These are phyloP conservation scores for Eucera pruinosa DNA, from an alignment of 2,888 invertebrate species.

Conservation along the genomic window DNA sequence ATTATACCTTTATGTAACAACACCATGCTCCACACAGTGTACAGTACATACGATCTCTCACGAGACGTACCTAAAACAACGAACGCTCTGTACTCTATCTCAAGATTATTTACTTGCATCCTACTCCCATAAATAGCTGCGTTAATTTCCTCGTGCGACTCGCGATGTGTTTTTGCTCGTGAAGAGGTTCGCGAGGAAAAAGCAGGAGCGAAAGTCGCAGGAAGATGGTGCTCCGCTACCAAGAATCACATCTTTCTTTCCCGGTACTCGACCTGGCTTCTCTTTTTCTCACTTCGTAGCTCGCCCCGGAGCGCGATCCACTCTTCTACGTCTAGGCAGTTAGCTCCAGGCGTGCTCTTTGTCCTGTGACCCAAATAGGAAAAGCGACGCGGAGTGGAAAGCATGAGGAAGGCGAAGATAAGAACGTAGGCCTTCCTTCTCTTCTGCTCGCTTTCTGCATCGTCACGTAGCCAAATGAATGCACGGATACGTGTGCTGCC, in stretches of 20 bases:
- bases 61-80: no score
- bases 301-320: slow-evolving; percentile 29
- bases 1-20: no score
- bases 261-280: slow-evolving; percentile 28
- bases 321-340: slow-evolving; percentile 64
- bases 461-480: slow-evolving; percentile 18
- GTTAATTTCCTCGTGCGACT: no score
- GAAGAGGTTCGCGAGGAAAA: slow-evolving; percentile 12
- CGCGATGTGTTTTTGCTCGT: slow-evolving; percentile 9
- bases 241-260: slow-evolving; percentile 50
- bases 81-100: no score
- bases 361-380: slow-evolving; percentile 74
- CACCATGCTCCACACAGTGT: no score
- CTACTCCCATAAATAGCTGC: no score
- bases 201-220: slow-evolving; percentile 43
- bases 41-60: no score
- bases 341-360: slow-evolving; percentile 68
- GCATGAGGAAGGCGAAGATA: slow-evolving; percentile 35
- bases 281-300: neutral
- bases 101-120: no score
- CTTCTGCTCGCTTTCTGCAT: neutral
- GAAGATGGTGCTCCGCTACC: slow-evolving; percentile 32
- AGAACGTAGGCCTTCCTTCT: slow-evolving; percentile 2
- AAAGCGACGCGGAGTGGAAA: slow-evolving; percentile 45
- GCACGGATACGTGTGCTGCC: neutral